These are phyloP conservation scores for Acanthosepion pharaonis DNA, from an alignment of 2,888 invertebrate species.

Conservation along the genomic window DNA sequence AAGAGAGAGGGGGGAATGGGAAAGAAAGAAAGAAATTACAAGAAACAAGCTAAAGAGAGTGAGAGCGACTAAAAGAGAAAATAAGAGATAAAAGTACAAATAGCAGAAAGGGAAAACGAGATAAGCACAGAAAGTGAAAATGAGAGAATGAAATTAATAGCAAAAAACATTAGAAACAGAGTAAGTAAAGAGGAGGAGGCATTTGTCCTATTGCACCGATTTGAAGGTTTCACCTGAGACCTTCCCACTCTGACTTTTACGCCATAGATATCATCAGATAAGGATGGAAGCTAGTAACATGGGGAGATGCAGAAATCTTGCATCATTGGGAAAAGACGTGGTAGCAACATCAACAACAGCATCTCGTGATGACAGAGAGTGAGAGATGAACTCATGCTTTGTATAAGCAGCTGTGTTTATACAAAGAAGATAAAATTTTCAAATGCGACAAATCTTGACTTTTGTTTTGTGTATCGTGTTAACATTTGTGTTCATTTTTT, in stretches of 20 bases:
- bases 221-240: neutral
- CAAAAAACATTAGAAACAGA: too few relatives aligned
- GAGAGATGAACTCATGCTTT: neutral
- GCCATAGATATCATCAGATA: neutral
- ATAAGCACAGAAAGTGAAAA: neutral
- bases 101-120: neutral
- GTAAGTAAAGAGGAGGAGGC: too few relatives aligned
- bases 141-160: neutral
- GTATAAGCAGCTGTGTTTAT: neutral
- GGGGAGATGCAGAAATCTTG: neutral
- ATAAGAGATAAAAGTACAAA: neutral
- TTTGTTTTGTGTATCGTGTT: neutral
- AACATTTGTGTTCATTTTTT: neutral
- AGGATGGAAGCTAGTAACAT: neutral
- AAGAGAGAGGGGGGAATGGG: too few relatives aligned
- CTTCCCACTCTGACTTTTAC: neutral
- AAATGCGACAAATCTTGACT: constrained; percentile 20
- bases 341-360: too few relatives aligned
- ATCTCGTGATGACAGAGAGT: neutral
- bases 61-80: neutral
- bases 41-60: neutral
- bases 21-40: neutral
- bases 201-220: neutral
- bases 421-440: neutral
- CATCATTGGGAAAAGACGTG: too few relatives aligned